Evolutionary conservation across 2,113 vertebrate species (phyloP).

Genomic region (Trochalopteron elliotii): DNA sequence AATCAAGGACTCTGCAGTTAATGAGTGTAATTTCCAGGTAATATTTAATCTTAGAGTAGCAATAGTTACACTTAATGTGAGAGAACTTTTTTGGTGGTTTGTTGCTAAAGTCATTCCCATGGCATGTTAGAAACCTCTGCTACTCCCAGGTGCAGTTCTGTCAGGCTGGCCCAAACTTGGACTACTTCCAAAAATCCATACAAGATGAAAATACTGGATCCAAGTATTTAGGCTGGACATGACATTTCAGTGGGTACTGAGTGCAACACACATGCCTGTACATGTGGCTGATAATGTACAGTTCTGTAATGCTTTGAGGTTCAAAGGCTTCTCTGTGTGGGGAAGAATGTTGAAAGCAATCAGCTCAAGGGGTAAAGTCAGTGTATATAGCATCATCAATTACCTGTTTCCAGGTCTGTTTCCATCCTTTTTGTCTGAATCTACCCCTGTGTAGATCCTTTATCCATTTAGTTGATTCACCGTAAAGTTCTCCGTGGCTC

Average conservation of each 20-base stretch:
- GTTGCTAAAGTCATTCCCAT: neutral
- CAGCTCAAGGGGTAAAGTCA: neutral
- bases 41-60: constrained; percentile 53
- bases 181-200: neutral
- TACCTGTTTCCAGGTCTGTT: neutral
- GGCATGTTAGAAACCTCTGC: neutral
- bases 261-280: neutral
- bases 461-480: neutral
- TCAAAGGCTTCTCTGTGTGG: neutral
- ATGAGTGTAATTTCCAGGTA: constrained; percentile 70
- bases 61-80: constrained; percentile 38
- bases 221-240: neutral
- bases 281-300: neutral
- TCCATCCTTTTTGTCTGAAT: constrained; percentile 1
- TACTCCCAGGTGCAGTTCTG: neutral
- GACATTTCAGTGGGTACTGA: neutral
- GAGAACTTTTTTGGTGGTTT: neutral
- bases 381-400: neutral
- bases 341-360: neutral
- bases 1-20: constrained; percentile 73
- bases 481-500: neutral
- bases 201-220: neutral
- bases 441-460: neutral
- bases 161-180: neutral
- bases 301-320: neutral